Evolutionary conservation across 2,113 vertebrate genomes (phyloP).

Genomic region (Corynorhinus townsendii): DNA sequence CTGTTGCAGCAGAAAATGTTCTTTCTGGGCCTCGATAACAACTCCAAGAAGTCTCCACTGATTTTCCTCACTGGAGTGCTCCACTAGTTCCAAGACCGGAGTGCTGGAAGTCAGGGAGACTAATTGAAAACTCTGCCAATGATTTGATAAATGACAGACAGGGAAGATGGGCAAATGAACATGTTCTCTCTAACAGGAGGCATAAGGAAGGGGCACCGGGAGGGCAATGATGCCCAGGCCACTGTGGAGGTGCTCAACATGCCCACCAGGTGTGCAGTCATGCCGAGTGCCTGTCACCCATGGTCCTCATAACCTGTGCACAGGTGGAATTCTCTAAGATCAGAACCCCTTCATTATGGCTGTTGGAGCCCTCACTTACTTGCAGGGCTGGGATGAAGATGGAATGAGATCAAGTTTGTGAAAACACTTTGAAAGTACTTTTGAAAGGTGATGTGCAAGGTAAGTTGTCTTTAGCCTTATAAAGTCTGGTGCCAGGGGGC

Average conservation of each 20-base stretch:
- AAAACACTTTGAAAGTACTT: neutral
- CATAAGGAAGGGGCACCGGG: neutral
- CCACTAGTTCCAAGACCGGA: neutral
- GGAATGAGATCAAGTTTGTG: neutral
- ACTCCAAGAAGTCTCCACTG: neutral
- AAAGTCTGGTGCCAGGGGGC: neutral
- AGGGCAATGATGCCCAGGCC: neutral
- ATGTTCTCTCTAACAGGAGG: neutral
- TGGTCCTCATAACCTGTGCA: fast-evolving
- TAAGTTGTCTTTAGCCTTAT: neutral
- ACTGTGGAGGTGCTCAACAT: neutral
- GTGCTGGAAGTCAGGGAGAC: neutral
- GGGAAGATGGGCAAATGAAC: neutral
- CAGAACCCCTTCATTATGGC: neutral
- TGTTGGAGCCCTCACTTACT: neutral
- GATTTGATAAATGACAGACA: neutral
- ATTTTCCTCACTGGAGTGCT: neutral
- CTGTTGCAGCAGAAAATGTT: neutral
- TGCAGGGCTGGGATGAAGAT: neutral
- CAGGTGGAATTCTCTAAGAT: too few species aligned
- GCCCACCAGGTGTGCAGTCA: neutral
- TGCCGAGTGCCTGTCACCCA: too few species aligned
- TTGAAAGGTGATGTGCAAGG: neutral
- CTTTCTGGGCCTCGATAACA: neutral
- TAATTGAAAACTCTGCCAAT: neutral